phyloP scores from a whole-genome alignment of 2,888 invertebrate genomes.

The Rhagonycha fulva region DNA sequence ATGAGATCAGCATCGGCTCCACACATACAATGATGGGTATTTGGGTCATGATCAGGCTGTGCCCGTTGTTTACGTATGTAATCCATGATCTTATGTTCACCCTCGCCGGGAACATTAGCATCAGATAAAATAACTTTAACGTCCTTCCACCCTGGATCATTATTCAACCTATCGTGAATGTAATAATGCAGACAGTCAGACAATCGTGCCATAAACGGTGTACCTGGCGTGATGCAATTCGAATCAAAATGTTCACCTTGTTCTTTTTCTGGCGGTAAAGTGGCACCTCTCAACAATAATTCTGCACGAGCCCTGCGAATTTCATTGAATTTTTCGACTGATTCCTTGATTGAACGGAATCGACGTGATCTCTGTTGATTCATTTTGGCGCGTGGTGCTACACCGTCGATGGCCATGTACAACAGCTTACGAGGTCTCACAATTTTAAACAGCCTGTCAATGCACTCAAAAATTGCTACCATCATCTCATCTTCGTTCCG shows the following conservation, averaged over 20 bases:
- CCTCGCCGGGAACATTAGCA: slow-evolving; percentile 97
- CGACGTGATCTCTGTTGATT: slow-evolving; percentile 97
- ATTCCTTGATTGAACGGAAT: slow-evolving; percentile 96
- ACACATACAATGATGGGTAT: slow-evolving; percentile 96
- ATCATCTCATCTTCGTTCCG: slow-evolving; percentile 99
- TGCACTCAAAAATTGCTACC: slow-evolving; percentile 98
- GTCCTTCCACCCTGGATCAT: slow-evolving; percentile 92
- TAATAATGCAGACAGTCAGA: slow-evolving; percentile 86
- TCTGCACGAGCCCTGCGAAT: slow-evolving; percentile 80
- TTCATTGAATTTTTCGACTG: slow-evolving; percentile 84
- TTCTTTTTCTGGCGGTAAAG: slow-evolving; percentile 84
- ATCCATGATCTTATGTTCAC: slow-evolving; percentile 99
- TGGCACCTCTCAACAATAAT: slow-evolving; percentile 71
- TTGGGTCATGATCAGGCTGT: slow-evolving; percentile 95
- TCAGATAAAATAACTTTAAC: slow-evolving; percentile 97
- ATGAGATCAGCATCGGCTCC: slow-evolving; percentile 99
- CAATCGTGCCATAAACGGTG: slow-evolving; percentile 93
- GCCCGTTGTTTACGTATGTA: slow-evolving; percentile 94
- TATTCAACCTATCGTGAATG: slow-evolving; percentile 86
- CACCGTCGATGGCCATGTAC: slow-evolving; percentile 99
- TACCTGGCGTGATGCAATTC: slow-evolving; percentile 99
- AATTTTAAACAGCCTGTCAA: slow-evolving; percentile 91
- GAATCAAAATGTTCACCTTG: slow-evolving; percentile 96
- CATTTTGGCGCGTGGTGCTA: slow-evolving; percentile 99
- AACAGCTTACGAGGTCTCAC: slow-evolving; percentile 90